Conservation (phyloP, 92 coral and sea anemone species). For the Phymanthus crucifer region DNA sequence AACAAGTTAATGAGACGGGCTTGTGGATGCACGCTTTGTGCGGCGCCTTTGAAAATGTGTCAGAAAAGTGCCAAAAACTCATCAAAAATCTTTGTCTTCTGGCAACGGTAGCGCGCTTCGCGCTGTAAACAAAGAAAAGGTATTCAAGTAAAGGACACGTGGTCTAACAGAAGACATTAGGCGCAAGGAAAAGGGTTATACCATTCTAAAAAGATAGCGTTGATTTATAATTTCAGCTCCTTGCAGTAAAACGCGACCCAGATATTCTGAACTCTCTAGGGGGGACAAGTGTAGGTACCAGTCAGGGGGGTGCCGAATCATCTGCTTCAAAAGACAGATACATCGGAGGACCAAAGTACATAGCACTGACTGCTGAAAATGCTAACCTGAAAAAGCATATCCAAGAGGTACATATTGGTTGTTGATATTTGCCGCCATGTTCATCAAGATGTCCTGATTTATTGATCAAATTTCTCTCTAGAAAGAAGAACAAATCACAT, state of each 20-base stretch:
- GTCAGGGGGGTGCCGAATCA: slow-evolving; percentile 58
- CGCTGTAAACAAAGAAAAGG: no score
- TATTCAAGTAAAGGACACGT: no score
- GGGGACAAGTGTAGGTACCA: slow-evolving; percentile 30
- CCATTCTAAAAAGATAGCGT: no score
- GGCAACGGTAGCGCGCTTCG: no score
- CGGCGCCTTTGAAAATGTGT: no score
- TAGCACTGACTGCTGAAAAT: slow-evolving; percentile 67
- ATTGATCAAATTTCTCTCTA: not conserved
- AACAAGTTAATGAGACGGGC: no score
- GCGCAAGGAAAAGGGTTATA: no score
- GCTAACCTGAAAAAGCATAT: slow-evolving; percentile 50
- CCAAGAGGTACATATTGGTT: slow-evolving; percentile 41
- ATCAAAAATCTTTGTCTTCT: no score
- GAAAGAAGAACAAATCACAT: slow-evolving; percentile 48
- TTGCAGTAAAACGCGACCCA: slow-evolving; percentile 64
- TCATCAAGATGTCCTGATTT: not conserved
- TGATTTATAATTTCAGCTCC: slow-evolving; percentile 30
- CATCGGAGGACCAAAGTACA: slow-evolving; percentile 55
- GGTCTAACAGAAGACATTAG: no score
- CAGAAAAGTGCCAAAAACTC: no score
- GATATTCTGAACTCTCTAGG: slow-evolving; percentile 45
- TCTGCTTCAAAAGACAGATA: slow-evolving; percentile 49
- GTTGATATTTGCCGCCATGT: no score
- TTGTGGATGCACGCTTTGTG: no score